A percentile compares a stretch with the other conserved stretches of the same genome.
Conservation (phyloP, 2,113 vertebrate genomes). For the Nannospalax galili region DNA sequence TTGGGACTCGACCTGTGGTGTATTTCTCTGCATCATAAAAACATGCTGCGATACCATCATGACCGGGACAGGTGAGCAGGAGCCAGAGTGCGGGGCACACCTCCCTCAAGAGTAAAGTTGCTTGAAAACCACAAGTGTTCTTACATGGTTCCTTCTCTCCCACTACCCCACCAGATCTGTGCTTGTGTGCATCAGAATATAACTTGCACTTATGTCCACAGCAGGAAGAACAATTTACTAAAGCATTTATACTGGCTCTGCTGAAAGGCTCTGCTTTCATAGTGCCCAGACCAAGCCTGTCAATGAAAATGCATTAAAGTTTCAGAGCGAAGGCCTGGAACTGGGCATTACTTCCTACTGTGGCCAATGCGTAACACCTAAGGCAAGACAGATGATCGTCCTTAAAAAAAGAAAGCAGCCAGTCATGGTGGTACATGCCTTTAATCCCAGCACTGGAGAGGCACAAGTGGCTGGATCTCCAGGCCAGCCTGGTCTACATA, state of each 20-base stretch:
- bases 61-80: constrained; percentile 66
- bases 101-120: neutral
- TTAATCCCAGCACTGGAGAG: too few species aligned
- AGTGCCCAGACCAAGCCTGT: neutral
- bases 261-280: neutral
- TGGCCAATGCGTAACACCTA: constrained; percentile 33
- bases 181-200: neutral
- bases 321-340: constrained; percentile 11
- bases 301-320: neutral
- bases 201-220: neutral
- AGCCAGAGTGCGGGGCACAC: neutral
- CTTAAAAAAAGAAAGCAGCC: neutral
- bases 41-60: constrained; percentile 31
- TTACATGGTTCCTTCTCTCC: neutral
- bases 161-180: neutral
- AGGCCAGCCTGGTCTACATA: too few species aligned
- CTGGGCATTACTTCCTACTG: neutral
- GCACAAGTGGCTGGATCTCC: too few species aligned
- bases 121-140: neutral
- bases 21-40: constrained; percentile 36
- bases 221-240: neutral
- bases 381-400: neutral
- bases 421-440: too few species aligned
- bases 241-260: neutral
- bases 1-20: constrained; percentile 67